Conservation (phyloP, 2,888 invertebrate genomes). For the Electrophaes corylata region DNA sequence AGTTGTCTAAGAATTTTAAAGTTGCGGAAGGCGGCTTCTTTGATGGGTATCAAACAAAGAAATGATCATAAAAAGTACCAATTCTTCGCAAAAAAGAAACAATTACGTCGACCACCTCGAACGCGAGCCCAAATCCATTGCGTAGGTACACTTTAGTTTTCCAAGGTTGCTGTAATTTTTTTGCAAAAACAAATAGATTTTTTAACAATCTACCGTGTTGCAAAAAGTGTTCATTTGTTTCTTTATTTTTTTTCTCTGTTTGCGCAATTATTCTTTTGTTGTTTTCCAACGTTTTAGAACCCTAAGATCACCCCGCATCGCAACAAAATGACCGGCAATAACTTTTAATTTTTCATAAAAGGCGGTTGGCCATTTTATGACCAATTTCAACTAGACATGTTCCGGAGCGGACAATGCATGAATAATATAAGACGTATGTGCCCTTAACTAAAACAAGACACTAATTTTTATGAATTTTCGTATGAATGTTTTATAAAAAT, state of each 20-base stretch:
- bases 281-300: conserved; percentile 22
- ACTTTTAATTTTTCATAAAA: conserved; percentile 26
- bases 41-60: conserved; percentile 45
- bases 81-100: conserved; percentile 48
- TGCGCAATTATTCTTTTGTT: conserved; percentile 55
- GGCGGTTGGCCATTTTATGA: conserved; percentile 22
- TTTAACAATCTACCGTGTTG: conserved; percentile 60
- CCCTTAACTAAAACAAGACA: conserved; percentile 24
- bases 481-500: conserved; percentile 14
- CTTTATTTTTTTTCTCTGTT: conserved; percentile 50
- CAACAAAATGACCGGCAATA: conserved; percentile 15
- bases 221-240: conserved; percentile 66
- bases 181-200: conserved; percentile 59
- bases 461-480: conserved; percentile 26
- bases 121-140: conserved; percentile 45
- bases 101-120: conserved; percentile 53
- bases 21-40: conserved; percentile 30
- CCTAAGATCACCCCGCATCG: conserved; percentile 17
- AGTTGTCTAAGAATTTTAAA: conserved; percentile 1
- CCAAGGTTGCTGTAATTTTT: conserved; percentile 56
- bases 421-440: conserved; percentile 8
- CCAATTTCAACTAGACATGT: conserved; percentile 18
- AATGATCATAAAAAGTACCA: conserved; percentile 37
- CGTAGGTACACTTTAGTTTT: conserved; percentile 42
- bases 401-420: conserved; percentile 11